These are phyloP conservation scores for Manis javanica DNA, from an alignment of 2,797 vertebrate genomes.

Conservation along the genomic window DNA sequence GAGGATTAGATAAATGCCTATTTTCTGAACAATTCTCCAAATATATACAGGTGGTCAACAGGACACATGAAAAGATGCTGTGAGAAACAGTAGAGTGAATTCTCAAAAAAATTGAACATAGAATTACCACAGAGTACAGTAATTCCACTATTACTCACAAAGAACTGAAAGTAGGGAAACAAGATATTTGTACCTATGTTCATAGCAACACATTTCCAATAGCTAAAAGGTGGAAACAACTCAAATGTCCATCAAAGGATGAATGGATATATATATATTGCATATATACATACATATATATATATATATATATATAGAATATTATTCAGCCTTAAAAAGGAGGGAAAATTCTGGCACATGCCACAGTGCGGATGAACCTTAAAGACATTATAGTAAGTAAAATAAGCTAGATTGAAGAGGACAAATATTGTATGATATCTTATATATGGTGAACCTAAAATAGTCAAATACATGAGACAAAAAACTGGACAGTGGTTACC, in stretches of 20 bases:
- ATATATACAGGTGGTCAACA: no score
- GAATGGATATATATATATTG: background rate
- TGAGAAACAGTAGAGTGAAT: background rate
- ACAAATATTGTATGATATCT: background rate
- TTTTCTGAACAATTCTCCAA: no score
- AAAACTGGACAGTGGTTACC: background rate
- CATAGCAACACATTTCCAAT: background rate
- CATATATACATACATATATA: background rate
- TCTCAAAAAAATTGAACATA: background rate
- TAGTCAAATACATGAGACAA: background rate
- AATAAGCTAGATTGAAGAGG: background rate
- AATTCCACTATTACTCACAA: background rate
- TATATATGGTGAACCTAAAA: background rate
- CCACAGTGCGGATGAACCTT: background rate
- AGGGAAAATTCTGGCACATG: background rate
- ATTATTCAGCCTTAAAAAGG: background rate
- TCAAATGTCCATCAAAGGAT: background rate
- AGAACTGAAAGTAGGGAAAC: background rate
- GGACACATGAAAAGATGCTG: background rate
- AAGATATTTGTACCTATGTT: background rate
- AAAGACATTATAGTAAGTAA: background rate
- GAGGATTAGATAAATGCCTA: background rate
- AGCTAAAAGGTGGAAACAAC: background rate
- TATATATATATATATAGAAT: background rate
- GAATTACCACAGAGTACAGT: background rate